Conservation (phyloP, 1,140 invertebrate species). For the Pteromalus puparum region DNA sequence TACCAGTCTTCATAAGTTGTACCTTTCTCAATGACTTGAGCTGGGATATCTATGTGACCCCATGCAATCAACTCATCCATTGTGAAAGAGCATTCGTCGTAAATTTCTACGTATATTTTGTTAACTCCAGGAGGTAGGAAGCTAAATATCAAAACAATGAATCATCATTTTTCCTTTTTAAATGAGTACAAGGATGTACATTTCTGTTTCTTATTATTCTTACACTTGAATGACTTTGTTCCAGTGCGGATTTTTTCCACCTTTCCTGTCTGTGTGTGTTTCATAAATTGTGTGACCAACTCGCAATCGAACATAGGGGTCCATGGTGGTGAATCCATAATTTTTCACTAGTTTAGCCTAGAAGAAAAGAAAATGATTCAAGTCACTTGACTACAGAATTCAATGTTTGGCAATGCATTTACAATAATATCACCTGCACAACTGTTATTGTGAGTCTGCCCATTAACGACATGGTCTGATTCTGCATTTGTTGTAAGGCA, state of each 20-base stretch:
- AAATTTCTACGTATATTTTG: constrained; percentile 94
- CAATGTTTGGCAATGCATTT: background rate
- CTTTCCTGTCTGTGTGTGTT: constrained; percentile 95
- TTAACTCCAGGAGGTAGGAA: constrained; percentile 91
- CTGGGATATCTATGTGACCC: constrained; percentile 90
- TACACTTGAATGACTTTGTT: constrained; percentile 95
- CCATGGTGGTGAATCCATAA: constrained; percentile 97
- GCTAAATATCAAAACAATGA: constrained; percentile 73
- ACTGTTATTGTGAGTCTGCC: constrained; percentile 89
- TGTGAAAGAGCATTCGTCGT: constrained; percentile 97
- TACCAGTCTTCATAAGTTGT: constrained; percentile 97
- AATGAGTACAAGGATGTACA: background rate
- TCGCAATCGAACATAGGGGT: constrained; percentile 94
- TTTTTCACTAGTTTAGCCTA: constrained; percentile 95
- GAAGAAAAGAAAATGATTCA: constrained; percentile 47
- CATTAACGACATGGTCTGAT: constrained; percentile 76
- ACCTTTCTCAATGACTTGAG: constrained; percentile 84
- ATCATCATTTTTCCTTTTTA: background rate
- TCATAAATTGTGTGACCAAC: constrained; percentile 96
- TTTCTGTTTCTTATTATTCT: constrained; percentile 53
- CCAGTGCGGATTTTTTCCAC: constrained; percentile 97
- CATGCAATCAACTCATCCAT: constrained; percentile 97
- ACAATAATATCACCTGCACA: constrained; percentile 79
- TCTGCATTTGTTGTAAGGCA: constrained; percentile 83
- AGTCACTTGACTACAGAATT: background rate